phyloP scores from a whole-genome alignment of 2,797 vertebrate genomes.

The Enteromius treurensis region DNA sequence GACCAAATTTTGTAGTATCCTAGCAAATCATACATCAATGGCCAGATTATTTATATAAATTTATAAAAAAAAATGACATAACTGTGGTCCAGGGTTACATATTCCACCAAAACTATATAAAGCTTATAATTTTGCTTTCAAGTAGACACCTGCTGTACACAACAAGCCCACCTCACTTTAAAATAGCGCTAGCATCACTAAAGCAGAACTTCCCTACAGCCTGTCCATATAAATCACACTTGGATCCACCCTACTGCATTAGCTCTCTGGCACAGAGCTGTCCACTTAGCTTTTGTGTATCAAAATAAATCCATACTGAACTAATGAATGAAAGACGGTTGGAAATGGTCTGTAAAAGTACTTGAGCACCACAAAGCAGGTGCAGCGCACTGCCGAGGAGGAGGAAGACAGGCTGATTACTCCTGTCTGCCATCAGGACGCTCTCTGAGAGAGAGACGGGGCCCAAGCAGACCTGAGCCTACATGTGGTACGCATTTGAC shows the following conservation, averaged over 20 bases:
- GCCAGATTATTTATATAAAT: too few relatives aligned
- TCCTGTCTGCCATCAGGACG: conserved; percentile 25
- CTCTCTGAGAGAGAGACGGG: conserved; percentile 30
- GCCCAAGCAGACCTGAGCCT: conserved; percentile 61
- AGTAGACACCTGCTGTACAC: background rate
- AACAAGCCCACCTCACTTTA: background rate
- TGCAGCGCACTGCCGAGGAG: conserved; percentile 41
- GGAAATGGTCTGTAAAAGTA: conserved; percentile 41
- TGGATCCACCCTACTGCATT: conserved; percentile 19
- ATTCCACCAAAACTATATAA: background rate
- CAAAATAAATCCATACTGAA: conserved; percentile 7
- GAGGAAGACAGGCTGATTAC: conserved; percentile 30
- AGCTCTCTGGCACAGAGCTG: conserved; percentile 23
- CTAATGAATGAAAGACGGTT: conserved; percentile 20
- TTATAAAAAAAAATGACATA: too few relatives aligned
- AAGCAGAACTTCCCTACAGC: background rate
- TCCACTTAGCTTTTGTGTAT: conserved; percentile 25
- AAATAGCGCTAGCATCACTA: background rate
- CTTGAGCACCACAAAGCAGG: conserved; percentile 45
- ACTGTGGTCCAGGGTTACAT: too few relatives aligned
- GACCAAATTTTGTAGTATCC: too few relatives aligned
- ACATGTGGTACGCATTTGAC: conserved; percentile 77
- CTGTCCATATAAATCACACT: conserved; percentile 21
- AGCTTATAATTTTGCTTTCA: background rate
- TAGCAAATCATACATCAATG: too few relatives aligned